Percentiles rank a stretch among this genome's conserved stretches.
Conservation (phyloP, 1,140 invertebrate genomes). For the Drosophila ohnishii region DNA sequence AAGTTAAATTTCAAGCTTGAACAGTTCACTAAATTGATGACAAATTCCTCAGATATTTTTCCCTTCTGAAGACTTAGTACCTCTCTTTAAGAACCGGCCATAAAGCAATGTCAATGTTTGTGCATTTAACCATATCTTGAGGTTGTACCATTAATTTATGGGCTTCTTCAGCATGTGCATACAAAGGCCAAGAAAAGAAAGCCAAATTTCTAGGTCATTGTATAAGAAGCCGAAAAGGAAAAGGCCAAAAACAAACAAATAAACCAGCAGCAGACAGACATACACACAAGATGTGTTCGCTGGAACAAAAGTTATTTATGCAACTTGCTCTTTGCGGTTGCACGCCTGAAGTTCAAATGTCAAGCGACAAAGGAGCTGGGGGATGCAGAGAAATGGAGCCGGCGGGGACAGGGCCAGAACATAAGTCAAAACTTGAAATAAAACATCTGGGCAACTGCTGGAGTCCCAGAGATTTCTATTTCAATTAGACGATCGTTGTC, state of each 20-base stretch:
- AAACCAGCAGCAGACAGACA: conserved; percentile 10
- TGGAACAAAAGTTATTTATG: conserved; percentile 69
- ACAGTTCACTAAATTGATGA: conserved; percentile 1
- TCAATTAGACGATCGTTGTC: conserved; percentile 58
- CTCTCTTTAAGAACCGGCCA: conserved; percentile 9
- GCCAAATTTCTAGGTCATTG: conserved; percentile 74
- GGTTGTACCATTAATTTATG: conserved; percentile 54
- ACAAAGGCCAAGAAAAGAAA: conserved; percentile 64
- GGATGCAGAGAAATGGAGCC: conserved; percentile 10
- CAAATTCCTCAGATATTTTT: conserved; percentile 7
- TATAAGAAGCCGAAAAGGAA: conserved; percentile 49
- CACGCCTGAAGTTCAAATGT: conserved; percentile 73
- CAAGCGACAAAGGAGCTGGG: conserved; percentile 30
- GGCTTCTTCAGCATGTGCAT: conserved; percentile 45
- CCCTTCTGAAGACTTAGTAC: not conserved
- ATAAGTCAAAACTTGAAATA: conserved; percentile 68
- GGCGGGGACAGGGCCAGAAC: conserved; percentile 33
- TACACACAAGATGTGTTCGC: conserved; percentile 32
- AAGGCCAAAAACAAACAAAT: conserved; percentile 41
- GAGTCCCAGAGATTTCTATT: conserved; percentile 65
- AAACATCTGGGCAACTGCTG: conserved; percentile 64
- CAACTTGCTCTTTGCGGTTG: conserved; percentile 68
- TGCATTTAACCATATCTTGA: conserved; percentile 37
- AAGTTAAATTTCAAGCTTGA: not conserved
- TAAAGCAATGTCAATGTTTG: conserved; percentile 40